Percentiles rank a stretch among this genome's conserved stretches.
Evolutionary conservation across 2,113 vertebrate species (phyloP).

Genomic region (Lophius piscatorius): DNA sequence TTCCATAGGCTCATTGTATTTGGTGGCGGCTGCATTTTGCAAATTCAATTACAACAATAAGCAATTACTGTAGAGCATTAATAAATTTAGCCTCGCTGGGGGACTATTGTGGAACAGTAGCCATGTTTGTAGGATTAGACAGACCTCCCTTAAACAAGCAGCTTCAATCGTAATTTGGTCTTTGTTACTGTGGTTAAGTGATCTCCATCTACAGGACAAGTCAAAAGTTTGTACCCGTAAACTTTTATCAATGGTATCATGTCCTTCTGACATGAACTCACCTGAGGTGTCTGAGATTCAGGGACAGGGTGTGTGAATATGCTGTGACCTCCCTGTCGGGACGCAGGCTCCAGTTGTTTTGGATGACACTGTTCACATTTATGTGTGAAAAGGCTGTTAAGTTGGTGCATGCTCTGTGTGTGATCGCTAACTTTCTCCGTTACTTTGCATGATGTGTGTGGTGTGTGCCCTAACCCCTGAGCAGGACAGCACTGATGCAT

Average conservation of each 20-base stretch:
- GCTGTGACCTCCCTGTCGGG: constrained; percentile 25
- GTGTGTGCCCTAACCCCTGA: constrained; percentile 91
- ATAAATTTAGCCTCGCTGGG: not conserved
- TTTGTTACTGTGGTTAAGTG: not conserved
- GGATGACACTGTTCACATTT: constrained; percentile 64
- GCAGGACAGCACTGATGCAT: constrained; percentile 99
- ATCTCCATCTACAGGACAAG: too few relatives aligned
- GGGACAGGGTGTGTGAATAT: constrained; percentile 13
- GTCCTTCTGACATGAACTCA: not conserved
- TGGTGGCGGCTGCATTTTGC: constrained; percentile 3
- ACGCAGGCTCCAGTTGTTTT: constrained; percentile 33
- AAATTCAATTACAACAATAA: not conserved
- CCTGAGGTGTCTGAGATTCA: constrained; percentile 9
- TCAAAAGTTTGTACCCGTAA: too few relatives aligned
- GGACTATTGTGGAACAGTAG: not conserved
- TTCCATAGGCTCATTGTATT: constrained; percentile 1
- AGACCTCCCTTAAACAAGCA: not conserved
- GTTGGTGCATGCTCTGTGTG: constrained; percentile 73
- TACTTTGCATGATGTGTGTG: constrained; percentile 86
- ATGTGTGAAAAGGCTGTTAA: constrained; percentile 62
- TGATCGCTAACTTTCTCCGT: constrained; percentile 86
- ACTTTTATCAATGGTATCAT: too few relatives aligned
- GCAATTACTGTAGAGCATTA: too few relatives aligned
- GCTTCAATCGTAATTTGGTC: not conserved
- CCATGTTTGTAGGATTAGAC: not conserved